These are phyloP conservation scores for Macaria notata DNA, from an alignment of 2,888 invertebrate genomes.

Conservation along the genomic window DNA sequence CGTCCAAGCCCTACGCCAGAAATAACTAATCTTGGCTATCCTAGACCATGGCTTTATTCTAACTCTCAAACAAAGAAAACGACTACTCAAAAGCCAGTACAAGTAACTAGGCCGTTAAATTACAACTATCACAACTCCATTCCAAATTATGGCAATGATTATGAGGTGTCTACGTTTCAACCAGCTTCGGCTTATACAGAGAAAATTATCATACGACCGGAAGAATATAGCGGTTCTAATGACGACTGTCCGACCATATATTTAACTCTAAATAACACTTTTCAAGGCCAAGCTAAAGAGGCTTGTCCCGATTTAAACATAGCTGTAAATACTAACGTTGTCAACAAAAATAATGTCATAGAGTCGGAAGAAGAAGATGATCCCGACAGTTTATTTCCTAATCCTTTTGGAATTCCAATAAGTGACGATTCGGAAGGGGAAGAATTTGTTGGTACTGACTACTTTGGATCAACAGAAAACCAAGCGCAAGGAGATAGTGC, in stretches of 20 bases:
- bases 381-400: conserved; percentile 55
- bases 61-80: conserved; percentile 42
- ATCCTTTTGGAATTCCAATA: conserved; percentile 59
- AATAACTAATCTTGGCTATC: conserved; percentile 73
- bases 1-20: conserved; percentile 63
- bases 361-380: conserved; percentile 71
- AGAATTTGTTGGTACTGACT: conserved; percentile 54
- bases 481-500: conserved; percentile 56
- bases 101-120: conserved; percentile 54
- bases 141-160: conserved; percentile 53
- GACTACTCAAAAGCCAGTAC: conserved; percentile 56
- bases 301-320: conserved; percentile 87
- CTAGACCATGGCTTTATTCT: conserved; percentile 54
- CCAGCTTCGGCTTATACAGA: conserved; percentile 67
- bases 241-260: conserved; percentile 82
- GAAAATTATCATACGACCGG: conserved; percentile 72
- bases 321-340: conserved; percentile 86
- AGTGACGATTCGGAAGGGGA: conserved; percentile 61
- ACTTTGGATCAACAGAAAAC: conserved; percentile 51
- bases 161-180: conserved; percentile 71
- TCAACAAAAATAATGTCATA: conserved; percentile 80
- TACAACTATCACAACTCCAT: conserved; percentile 59
- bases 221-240: conserved; percentile 68
- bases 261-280: conserved; percentile 77
- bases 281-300: conserved; percentile 82